phyloP scores from a whole-genome alignment of 2,888 invertebrate species.

The Troides oblongomaculatus region DNA sequence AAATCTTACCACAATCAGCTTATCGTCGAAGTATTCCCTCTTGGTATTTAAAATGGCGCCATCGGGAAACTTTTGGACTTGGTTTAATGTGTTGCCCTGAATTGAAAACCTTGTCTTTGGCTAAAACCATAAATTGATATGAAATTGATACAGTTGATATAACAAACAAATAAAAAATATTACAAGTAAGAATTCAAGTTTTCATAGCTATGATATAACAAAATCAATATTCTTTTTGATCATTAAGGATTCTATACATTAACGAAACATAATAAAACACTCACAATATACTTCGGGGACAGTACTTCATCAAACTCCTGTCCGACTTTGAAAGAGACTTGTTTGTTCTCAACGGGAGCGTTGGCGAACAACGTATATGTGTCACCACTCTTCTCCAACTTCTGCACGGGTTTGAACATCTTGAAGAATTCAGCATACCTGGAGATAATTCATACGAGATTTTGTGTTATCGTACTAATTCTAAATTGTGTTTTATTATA shows the following conservation, averaged over 20 bases:
- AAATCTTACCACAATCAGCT: slow-evolving; percentile 10
- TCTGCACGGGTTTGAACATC: slow-evolving; percentile 36
- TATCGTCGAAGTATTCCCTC: slow-evolving; percentile 16
- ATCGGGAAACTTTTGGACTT: slow-evolving; percentile 7
- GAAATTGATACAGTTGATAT: not conserved
- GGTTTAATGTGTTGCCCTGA: slow-evolving; percentile 12
- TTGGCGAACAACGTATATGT: slow-evolving; percentile 37
- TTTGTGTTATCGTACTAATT: not conserved
- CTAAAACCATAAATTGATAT: not conserved
- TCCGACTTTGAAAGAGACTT: slow-evolving; percentile 43
- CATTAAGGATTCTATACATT: not conserved
- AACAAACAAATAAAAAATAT: not conserved
- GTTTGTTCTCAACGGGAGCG: slow-evolving; percentile 32
- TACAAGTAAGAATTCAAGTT: not conserved
- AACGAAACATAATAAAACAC: not conserved
- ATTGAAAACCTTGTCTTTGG: not conserved
- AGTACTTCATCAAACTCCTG: slow-evolving; percentile 36
- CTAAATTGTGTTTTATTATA: too few relatives aligned
- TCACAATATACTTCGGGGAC: slow-evolving; percentile 20
- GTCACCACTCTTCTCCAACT: slow-evolving; percentile 43
- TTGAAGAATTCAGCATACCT: slow-evolving; percentile 15
- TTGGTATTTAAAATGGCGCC: slow-evolving; percentile 4
- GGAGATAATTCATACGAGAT: not conserved
- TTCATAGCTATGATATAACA: too few relatives aligned
- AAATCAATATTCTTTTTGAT: too few relatives aligned